Conservation (phyloP, 2,113 vertebrate genomes). For the Carettochelys insculpta region DNA sequence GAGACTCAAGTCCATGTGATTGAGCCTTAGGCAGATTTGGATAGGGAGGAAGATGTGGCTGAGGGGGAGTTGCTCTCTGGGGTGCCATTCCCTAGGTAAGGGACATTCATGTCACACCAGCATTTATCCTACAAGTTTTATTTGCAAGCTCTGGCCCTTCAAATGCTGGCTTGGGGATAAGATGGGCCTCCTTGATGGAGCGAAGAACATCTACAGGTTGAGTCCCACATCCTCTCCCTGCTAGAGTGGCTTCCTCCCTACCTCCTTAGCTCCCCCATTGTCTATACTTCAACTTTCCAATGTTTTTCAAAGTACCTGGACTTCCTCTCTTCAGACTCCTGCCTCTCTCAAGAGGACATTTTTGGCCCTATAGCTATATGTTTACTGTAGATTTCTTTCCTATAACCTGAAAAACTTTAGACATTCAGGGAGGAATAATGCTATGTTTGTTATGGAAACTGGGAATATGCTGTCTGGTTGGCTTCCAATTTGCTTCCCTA, state of each 20-base stretch:
- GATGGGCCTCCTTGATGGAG: background rate
- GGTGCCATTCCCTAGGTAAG: slow-evolving; percentile 36
- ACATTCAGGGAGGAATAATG: background rate
- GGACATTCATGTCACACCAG: background rate
- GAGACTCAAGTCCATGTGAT: background rate
- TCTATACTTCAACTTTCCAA: background rate
- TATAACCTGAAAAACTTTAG: slow-evolving; percentile 10
- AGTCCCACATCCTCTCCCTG: background rate
- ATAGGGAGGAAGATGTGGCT: background rate
- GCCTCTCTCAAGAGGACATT: background rate
- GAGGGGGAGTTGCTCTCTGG: slow-evolving; percentile 14
- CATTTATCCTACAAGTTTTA: slow-evolving; percentile 35
- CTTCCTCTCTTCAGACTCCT: slow-evolving; percentile 7
- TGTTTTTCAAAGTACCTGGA: background rate
- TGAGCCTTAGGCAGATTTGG: background rate
- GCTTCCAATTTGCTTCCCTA: slow-evolving; percentile 10
- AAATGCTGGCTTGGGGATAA: background rate
- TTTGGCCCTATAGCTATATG: slow-evolving; percentile 15
- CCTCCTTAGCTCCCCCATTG: background rate
- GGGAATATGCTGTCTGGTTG: background rate
- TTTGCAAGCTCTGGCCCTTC: too few relatives aligned
- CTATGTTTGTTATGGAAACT: slow-evolving; percentile 2
- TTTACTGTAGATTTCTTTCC: background rate
- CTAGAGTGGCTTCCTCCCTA: background rate
- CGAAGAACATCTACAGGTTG: background rate